Conservation (phyloP, 2,797 vertebrate species). For the Oreonectes daqikongensis region DNA sequence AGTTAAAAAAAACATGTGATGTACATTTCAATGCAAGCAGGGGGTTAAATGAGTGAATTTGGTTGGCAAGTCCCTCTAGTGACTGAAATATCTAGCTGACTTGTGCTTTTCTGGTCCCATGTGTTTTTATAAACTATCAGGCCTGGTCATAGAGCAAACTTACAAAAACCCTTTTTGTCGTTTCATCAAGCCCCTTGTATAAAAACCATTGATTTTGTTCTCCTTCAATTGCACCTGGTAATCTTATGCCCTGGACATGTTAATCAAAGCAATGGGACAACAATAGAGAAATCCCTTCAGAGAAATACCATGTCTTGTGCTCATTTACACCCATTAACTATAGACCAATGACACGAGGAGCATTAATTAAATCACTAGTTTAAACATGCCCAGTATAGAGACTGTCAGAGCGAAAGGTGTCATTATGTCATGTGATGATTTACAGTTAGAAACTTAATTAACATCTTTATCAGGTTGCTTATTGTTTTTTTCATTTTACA, state of each 20-base stretch:
- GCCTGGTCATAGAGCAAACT: too few species aligned
- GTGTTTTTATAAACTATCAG: too few species aligned
- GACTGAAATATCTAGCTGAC: too few species aligned
- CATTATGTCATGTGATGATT: not conserved
- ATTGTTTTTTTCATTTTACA: too few species aligned
- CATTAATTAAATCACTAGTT: slow-evolving; percentile 13
- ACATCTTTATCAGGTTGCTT: slow-evolving; percentile 1
- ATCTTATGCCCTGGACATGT: not conserved
- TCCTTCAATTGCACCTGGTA: not conserved
- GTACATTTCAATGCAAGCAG: too few species aligned
- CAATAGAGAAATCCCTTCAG: not conserved
- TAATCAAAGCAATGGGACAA: not conserved
- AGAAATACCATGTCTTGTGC: slow-evolving; percentile 1
- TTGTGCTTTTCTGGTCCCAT: too few species aligned
- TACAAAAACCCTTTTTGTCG: too few species aligned
- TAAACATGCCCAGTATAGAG: slow-evolving; percentile 17
- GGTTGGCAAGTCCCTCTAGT: too few species aligned
- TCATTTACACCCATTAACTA: slow-evolving; percentile 29
- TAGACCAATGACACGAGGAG: not conserved
- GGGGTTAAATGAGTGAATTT: too few species aligned
- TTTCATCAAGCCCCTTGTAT: not conserved
- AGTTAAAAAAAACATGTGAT: too few species aligned
- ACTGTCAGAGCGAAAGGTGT: not conserved
- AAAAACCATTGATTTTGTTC: slow-evolving; percentile 4
- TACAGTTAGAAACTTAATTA: not conserved